Conservation (phyloP, 2,113 vertebrate species). For the Uria aalge region DNA sequence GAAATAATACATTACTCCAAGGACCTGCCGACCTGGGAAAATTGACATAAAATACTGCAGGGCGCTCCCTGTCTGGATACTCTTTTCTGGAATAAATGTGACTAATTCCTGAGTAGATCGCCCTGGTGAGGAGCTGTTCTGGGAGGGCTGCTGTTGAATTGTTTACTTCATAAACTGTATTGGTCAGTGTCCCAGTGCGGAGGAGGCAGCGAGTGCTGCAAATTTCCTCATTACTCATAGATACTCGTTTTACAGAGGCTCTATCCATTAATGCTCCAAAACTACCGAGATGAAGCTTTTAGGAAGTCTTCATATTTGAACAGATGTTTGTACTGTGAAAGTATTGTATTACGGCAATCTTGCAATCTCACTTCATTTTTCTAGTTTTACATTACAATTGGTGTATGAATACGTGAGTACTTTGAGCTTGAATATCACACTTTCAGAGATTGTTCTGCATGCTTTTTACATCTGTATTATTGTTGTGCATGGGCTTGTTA, state of each 20-base stretch:
- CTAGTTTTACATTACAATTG: background rate
- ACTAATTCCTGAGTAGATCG: background rate
- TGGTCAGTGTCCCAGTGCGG: constrained; percentile 38
- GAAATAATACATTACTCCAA: constrained; percentile 17
- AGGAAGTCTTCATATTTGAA: background rate
- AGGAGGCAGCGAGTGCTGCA: background rate
- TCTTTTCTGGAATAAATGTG: background rate
- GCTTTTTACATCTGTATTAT: background rate
- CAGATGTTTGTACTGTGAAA: background rate
- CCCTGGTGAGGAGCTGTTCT: background rate
- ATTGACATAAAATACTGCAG: background rate
- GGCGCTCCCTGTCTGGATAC: background rate
- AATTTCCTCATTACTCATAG: constrained; percentile 1
- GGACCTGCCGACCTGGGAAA: background rate
- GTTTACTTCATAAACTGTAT: constrained; percentile 26
- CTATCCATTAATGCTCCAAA: background rate
- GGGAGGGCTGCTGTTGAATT: constrained; percentile 13
- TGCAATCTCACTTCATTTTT: background rate
- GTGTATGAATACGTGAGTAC: background rate
- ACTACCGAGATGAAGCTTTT: constrained; percentile 10
- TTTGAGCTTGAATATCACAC: background rate
- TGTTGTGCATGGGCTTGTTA: constrained; percentile 1
- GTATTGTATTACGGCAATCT: background rate
- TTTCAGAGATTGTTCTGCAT: background rate
- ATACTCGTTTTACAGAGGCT: background rate